Evolutionary conservation across 2,888 invertebrate genomes (phyloP).

Genomic region (Rotaria socialis): DNA sequence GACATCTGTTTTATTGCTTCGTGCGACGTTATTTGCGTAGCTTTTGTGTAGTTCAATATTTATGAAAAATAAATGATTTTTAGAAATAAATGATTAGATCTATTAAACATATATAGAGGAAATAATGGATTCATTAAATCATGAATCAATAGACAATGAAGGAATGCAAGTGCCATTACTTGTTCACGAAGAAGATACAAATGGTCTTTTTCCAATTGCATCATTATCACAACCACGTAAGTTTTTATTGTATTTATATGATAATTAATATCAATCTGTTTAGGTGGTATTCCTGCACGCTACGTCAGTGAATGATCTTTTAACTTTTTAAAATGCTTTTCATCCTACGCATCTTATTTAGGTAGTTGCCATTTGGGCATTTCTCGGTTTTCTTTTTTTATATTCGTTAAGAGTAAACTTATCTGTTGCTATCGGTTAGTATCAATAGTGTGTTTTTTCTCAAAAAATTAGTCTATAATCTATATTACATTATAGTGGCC

Average conservation of each 20-base stretch:
- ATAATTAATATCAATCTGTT: background rate
- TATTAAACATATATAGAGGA: background rate
- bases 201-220: background rate
- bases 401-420: constrained; percentile 7
- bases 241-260: background rate
- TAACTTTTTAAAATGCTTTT: background rate
- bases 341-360: background rate
- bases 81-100: too few species aligned
- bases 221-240: background rate
- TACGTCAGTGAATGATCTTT: background rate
- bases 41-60: too few species aligned
- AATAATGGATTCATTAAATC: background rate
- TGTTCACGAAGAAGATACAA: background rate
- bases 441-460: background rate
- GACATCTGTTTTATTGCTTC: too few species aligned
- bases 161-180: background rate
- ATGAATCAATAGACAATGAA: background rate
- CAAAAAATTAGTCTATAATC: background rate
- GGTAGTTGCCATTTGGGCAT: constrained; percentile 5
- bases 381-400: constrained; percentile 21
- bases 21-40: too few species aligned
- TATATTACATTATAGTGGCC: background rate
- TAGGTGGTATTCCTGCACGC: background rate
- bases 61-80: too few species aligned
- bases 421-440: background rate